phyloP scores from a whole-genome alignment of 1,140 invertebrate species.

The Drosophila kikkawai region DNA sequence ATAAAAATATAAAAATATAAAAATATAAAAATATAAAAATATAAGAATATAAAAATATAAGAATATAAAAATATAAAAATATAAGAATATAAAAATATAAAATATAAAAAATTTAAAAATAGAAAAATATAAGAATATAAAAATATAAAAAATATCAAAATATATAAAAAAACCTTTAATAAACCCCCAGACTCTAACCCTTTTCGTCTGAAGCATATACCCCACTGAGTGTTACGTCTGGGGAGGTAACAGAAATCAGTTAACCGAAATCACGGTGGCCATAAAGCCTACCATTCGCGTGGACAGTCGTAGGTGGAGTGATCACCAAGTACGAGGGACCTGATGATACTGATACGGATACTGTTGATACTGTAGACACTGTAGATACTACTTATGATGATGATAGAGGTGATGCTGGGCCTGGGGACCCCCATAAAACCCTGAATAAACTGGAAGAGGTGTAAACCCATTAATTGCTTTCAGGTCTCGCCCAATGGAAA shows the following conservation, averaged over 20 bases:
- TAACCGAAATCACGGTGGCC: constrained; percentile 36
- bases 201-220: background rate
- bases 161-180: too few species aligned
- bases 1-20: too few species aligned
- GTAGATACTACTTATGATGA: background rate
- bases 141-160: too few species aligned
- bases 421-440: constrained; percentile 24
- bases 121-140: too few species aligned
- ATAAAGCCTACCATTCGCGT: constrained; percentile 44
- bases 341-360: constrained; percentile 11
- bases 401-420: constrained; percentile 3
- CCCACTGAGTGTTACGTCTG: background rate
- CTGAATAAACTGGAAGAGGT: constrained; percentile 14
- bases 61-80: too few species aligned
- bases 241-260: constrained; percentile 18
- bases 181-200: background rate
- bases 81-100: too few species aligned
- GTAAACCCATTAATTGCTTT: constrained; percentile 24
- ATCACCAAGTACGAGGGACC: constrained; percentile 41
- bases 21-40: too few species aligned
- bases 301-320: constrained; percentile 62
- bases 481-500: background rate
- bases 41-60: too few species aligned
- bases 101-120: too few species aligned
- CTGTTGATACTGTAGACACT: background rate